Percentiles rank a stretch among this genome's conserved stretches.
These are phyloP conservation scores for Parapristionchus giblindavisi DNA, from an alignment of 2,888 invertebrate genomes.

Conservation along the genomic window DNA sequence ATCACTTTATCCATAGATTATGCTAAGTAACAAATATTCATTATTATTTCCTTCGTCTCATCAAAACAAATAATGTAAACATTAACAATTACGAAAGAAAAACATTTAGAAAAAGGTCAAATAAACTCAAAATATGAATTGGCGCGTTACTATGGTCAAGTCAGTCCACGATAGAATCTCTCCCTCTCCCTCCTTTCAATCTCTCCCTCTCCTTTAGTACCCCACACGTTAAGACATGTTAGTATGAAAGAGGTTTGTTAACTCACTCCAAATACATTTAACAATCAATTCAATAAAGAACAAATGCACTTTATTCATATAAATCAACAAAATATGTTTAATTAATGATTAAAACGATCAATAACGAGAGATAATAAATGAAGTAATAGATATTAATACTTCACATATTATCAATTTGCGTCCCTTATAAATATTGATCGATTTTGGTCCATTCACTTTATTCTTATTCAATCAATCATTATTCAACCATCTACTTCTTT, in stretches of 20 bases:
- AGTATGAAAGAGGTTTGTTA: constrained; percentile 12
- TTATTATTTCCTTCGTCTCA: no score
- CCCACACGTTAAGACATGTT: constrained; percentile 26
- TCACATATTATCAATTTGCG: neutral
- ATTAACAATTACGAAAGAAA: no score
- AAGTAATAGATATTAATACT: neutral
- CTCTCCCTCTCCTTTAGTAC: no score
- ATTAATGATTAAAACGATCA: neutral
- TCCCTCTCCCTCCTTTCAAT: no score
- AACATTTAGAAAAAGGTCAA: no score
- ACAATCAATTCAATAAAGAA: neutral
- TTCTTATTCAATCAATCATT: neutral
- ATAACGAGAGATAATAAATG: neutral
- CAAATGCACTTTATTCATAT: neutral
- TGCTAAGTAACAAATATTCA: no score
- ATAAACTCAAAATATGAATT: no score
- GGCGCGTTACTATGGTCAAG: no score
- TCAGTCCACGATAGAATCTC: no score
- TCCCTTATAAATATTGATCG: neutral
- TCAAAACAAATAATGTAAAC: no score
- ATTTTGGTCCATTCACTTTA: neutral
- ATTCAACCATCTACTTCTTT: no score
- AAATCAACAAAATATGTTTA: neutral
- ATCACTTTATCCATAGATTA: no score
- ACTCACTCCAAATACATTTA: neutral